Evolutionary conservation across 2,797 vertebrate genomes (phyloP).

Genomic region (Cryptoblepharus egeriae): DNA sequence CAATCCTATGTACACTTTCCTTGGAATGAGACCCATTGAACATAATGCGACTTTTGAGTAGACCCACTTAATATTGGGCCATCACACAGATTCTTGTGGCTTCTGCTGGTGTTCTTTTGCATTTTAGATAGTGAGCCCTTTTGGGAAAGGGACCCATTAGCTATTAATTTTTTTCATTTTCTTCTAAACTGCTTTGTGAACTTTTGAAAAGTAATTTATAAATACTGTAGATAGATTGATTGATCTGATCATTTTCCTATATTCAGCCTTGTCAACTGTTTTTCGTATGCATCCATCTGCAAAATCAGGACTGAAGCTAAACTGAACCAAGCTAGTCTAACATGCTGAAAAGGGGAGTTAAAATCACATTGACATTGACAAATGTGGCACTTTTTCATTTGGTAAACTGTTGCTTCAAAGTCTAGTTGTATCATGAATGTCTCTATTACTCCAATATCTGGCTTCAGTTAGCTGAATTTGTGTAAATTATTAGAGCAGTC

Average conservation of each 20-base stretch:
- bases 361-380: not conserved
- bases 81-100: too few species aligned
- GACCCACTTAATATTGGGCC: too few species aligned
- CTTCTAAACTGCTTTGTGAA: too few species aligned
- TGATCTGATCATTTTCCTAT: not conserved
- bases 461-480: not conserved
- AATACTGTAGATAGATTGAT: too few species aligned
- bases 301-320: not conserved
- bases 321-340: not conserved
- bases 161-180: too few species aligned
- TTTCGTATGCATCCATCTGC: not conserved
- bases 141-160: too few species aligned
- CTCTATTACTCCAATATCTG: not conserved
- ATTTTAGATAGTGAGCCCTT: too few species aligned
- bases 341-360: not conserved
- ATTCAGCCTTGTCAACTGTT: not conserved
- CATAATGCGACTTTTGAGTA: too few species aligned
- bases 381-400: not conserved
- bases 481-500: not conserved
- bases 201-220: too few species aligned
- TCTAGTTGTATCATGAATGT: not conserved
- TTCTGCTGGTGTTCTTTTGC: too few species aligned
- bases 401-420: not conserved
- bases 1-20: too few species aligned
- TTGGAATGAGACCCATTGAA: too few species aligned